Conservation (phyloP, 2,888 invertebrate species). For the Unio pictorum region DNA sequence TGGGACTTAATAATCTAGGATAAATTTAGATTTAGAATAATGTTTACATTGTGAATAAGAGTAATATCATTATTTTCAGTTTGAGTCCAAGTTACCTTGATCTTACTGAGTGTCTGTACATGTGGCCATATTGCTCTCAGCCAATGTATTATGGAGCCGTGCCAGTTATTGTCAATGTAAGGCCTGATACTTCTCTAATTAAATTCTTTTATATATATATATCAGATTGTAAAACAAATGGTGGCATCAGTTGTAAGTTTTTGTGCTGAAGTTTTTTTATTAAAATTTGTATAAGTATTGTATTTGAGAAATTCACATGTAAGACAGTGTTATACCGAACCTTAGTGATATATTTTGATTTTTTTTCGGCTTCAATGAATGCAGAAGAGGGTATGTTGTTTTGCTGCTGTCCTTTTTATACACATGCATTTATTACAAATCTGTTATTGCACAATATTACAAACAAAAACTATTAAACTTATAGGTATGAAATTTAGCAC, state of each 20-base stretch:
- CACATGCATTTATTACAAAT: too few relatives aligned
- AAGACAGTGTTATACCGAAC: not conserved
- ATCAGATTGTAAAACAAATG: not conserved
- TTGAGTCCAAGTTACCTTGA: conserved; percentile 86
- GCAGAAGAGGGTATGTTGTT: too few relatives aligned
- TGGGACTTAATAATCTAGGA: too few relatives aligned
- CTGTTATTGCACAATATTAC: too few relatives aligned
- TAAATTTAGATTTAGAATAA: too few relatives aligned
- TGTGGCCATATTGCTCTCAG: conserved; percentile 99
- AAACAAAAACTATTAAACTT: too few relatives aligned
- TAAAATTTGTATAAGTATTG: not conserved
- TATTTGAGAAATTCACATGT: not conserved
- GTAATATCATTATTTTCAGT: conserved; percentile 55
- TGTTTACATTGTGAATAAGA: not conserved
- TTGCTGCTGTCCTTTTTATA: too few relatives aligned
- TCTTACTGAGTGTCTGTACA: conserved; percentile 94
- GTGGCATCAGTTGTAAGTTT: too few relatives aligned
- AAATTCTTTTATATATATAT: not conserved
- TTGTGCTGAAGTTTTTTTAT: too few relatives aligned
- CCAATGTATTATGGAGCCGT: conserved; percentile 90
- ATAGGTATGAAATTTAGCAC: too few relatives aligned
- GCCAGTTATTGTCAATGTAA: conserved; percentile 89
- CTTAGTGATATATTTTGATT: too few relatives aligned
- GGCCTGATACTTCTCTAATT: conserved; percentile 10
- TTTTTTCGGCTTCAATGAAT: too few relatives aligned